Evolutionary conservation across 1,140 invertebrate genomes (phyloP).

Genomic region (Venustaconcha ellipsiformis): DNA sequence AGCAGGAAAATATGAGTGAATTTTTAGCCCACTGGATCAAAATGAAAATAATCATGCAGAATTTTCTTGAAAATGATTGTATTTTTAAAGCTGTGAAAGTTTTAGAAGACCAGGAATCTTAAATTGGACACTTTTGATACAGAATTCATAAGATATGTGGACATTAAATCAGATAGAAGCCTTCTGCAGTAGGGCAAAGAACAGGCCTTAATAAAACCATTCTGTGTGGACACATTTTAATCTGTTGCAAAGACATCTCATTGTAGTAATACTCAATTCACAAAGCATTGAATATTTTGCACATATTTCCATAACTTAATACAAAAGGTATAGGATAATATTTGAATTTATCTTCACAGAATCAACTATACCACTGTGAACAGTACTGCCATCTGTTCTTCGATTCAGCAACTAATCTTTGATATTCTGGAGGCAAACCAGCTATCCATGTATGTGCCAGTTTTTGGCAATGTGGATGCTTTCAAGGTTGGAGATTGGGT

Average conservation of each 20-base stretch:
- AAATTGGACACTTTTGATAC: no score
- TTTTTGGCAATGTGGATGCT: constrained; percentile 73
- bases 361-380: constrained; percentile 4
- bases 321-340: constrained; percentile 9
- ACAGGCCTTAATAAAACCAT: background rate
- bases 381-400: background rate
- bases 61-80: no score
- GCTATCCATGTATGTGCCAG: constrained; percentile 69
- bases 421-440: constrained; percentile 5
- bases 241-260: background rate
- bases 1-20: no score
- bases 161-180: no score
- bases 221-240: background rate
- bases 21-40: no score
- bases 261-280: background rate
- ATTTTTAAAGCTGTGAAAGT: no score
- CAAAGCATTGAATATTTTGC: constrained; percentile 13
- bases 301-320: background rate
- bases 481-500: constrained; percentile 72
- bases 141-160: no score
- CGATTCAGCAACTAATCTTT: background rate
- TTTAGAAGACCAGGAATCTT: no score
- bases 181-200: background rate
- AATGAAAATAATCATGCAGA: no score
- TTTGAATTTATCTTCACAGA: constrained; percentile 9